These are phyloP conservation scores for Chaetops frenatus DNA, from an alignment of 2,113 vertebrate species.

Conservation along the genomic window DNA sequence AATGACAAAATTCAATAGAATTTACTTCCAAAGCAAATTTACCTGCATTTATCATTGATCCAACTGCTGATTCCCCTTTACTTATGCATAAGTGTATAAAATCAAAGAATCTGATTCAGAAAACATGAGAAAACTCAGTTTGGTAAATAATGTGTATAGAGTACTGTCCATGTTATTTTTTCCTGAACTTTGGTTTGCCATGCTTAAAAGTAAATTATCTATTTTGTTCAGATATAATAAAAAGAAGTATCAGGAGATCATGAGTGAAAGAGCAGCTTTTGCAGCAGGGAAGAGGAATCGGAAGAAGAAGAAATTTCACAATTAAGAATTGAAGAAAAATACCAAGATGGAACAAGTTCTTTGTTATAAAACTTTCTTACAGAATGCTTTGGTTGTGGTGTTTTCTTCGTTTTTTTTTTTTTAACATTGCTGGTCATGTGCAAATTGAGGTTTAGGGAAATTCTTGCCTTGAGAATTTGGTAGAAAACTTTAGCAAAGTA, in stretches of 20 bases:
- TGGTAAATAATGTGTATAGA: background rate
- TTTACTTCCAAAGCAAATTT: background rate
- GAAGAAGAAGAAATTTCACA: slow-evolving; percentile 86
- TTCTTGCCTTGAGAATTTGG: background rate
- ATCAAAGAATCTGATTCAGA: background rate
- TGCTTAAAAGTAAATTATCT: slow-evolving; percentile 56
- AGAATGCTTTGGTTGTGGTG: slow-evolving; percentile 24
- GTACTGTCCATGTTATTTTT: slow-evolving; percentile 6
- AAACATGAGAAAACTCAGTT: background rate
- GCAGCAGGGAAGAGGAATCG: slow-evolving; percentile 84
- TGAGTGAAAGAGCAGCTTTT: slow-evolving; percentile 84
- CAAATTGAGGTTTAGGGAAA: background rate
- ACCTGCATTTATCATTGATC: background rate
- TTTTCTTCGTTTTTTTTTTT: background rate
- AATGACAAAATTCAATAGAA: background rate
- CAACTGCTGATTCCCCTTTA: background rate
- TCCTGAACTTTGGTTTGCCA: background rate
- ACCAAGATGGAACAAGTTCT: slow-evolving; percentile 18
- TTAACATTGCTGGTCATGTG: background rate
- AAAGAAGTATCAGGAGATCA: slow-evolving; percentile 87
- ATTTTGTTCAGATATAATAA: slow-evolving; percentile 85
- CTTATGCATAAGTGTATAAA: background rate
- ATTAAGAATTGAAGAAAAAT: slow-evolving; percentile 63
- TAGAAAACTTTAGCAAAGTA: background rate
- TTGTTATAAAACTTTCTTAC: slow-evolving; percentile 15